Evolutionary conservation across 2,113 vertebrate genomes (phyloP).

Genomic region (Labrus mixtus): DNA sequence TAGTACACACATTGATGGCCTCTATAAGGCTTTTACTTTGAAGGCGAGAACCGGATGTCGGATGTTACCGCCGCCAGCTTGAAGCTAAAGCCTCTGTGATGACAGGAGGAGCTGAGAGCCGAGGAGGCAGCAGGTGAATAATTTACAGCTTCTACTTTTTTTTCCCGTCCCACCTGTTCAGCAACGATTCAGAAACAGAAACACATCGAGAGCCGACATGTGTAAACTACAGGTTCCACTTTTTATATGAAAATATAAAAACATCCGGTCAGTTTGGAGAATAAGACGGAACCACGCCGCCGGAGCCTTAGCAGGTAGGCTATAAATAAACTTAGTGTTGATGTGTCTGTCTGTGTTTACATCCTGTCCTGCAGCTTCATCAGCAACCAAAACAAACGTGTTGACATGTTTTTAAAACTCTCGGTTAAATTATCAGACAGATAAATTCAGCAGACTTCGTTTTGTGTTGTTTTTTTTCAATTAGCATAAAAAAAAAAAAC

Average conservation of each 20-base stretch:
- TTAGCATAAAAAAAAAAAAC: no score
- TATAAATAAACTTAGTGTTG: conserved; percentile 68
- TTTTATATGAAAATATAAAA: accelerated
- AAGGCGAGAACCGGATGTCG: conserved; percentile 35
- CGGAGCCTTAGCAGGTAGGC: conserved; percentile 69
- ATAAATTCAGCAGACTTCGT: no score
- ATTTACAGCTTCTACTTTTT: conserved; percentile 11
- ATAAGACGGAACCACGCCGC: conserved; percentile 24
- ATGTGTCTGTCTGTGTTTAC: not conserved
- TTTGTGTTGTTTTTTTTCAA: no score
- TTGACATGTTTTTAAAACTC: not conserved
- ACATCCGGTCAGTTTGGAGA: not conserved
- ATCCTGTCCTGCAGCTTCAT: not conserved
- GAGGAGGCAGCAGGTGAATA: conserved; percentile 72
- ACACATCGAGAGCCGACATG: not conserved
- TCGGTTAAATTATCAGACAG: no score
- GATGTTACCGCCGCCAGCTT: not conserved
- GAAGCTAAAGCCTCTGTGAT: not conserved
- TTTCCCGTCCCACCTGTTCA: conserved; percentile 25
- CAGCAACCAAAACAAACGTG: accelerated
- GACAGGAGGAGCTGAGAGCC: conserved; percentile 42
- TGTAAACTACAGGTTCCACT: not conserved
- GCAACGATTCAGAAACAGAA: not conserved
- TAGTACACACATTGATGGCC: no score
- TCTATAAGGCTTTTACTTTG: conserved; percentile 44